Evolutionary conservation across 2,888 invertebrate species (phyloP).

Genomic region (Euclidia mi): DNA sequence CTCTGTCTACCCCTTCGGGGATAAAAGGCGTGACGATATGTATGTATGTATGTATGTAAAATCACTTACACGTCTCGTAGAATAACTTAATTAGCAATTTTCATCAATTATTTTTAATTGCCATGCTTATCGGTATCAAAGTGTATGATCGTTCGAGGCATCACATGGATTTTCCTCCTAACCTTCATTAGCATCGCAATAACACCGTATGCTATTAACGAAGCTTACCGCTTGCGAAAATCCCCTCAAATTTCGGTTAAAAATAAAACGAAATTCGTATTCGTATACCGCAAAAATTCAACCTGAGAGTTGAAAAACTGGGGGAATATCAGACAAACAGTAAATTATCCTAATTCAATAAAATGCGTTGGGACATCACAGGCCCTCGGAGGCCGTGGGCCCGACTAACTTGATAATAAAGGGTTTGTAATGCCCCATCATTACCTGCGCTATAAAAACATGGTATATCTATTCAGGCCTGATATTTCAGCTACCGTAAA

Average conservation of each 20-base stretch:
- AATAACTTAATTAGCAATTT: too few relatives aligned
- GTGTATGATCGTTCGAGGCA: neutral
- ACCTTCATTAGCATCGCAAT: constrained; percentile 28
- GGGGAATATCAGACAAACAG: constrained; percentile 74
- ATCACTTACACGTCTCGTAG: too few relatives aligned
- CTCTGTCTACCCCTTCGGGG: too few relatives aligned
- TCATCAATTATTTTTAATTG: too few relatives aligned
- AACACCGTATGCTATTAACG: constrained; percentile 22
- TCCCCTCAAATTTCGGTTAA: constrained; percentile 18
- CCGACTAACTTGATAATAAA: constrained; percentile 77
- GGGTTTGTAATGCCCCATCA: constrained; percentile 70
- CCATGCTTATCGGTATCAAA: neutral
- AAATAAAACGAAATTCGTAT: constrained; percentile 35
- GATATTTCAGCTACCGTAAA: constrained; percentile 30
- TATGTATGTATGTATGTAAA: too few relatives aligned
- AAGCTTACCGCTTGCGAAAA: constrained; percentile 22
- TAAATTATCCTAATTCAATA: constrained; percentile 81
- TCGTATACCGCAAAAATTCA: constrained; percentile 42
- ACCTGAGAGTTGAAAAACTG: constrained; percentile 49
- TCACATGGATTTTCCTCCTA: constrained; percentile 19
- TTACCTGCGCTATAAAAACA: constrained; percentile 63
- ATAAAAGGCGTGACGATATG: too few relatives aligned
- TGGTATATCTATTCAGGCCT: constrained; percentile 47
- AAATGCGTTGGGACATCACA: constrained; percentile 58
- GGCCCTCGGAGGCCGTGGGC: constrained; percentile 57